Evolutionary conservation across 35 echinoderm and acorn worm genomes (phyloP).

Genomic region (Diadema setosum): DNA sequence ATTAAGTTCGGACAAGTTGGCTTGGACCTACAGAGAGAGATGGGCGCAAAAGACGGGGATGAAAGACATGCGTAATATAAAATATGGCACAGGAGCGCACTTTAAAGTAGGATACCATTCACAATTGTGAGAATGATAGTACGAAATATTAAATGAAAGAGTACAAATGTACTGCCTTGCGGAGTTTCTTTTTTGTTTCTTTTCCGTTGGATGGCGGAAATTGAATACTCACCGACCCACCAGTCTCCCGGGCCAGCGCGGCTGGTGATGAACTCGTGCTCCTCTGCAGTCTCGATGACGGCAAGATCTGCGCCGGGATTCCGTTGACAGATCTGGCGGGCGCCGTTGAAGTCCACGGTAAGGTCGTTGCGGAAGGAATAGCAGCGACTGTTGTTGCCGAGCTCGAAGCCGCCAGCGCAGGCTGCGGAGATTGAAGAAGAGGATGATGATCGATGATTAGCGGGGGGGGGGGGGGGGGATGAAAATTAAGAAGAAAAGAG

Average conservation of each 20-base stretch:
- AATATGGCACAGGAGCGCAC: no score
- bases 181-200: no score
- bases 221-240: constrained; percentile 55
- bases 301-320: constrained; percentile 29
- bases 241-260: background rate
- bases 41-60: no score
- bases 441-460: background rate
- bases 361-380: constrained; percentile 9
- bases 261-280: background rate
- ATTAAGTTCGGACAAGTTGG: no score
- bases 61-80: no score
- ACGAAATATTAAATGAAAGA: no score
- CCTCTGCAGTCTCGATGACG: constrained; percentile 33
- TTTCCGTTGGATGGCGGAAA: no score
- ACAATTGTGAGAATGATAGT: no score
- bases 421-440: background rate
- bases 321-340: background rate
- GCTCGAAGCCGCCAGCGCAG: background rate
- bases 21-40: no score
- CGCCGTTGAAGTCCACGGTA: background rate
- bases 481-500: background rate
- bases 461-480: background rate
- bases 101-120: no score
- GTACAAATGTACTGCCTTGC: no score
- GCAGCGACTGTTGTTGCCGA: background rate